phyloP scores from a whole-genome alignment of 1,140 invertebrate species.

The Bradynema listronoti region DNA sequence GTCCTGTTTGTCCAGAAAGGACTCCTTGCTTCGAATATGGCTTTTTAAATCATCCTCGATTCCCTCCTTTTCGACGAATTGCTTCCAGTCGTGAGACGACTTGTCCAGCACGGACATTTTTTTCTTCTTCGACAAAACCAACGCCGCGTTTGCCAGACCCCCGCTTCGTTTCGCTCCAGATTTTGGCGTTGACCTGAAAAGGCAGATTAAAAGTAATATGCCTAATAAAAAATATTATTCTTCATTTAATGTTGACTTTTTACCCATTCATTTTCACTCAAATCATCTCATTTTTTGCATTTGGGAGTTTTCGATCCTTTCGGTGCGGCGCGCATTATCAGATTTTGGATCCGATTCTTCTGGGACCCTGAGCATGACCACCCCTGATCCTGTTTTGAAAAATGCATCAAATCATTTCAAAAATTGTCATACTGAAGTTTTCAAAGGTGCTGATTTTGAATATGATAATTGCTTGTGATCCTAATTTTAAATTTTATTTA shows the following conservation, averaged over 20 bases:
- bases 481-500: too few relatives aligned
- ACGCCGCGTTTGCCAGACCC: neutral
- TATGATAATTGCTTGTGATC: too few relatives aligned
- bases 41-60: conserved; percentile 28
- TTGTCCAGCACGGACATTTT: conserved; percentile 34
- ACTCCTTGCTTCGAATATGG: conserved; percentile 35
- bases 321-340: too few relatives aligned
- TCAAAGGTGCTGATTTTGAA: too few relatives aligned
- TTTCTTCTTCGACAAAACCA: conserved; percentile 18
- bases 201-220: neutral
- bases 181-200: neutral
- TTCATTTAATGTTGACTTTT: neutral
- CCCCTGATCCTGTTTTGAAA: too few relatives aligned
- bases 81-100: conserved; percentile 31
- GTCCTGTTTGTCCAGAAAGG: conserved; percentile 39
- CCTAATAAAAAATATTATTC: neutral
- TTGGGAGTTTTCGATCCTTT: too few relatives aligned
- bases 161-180: conserved; percentile 8
- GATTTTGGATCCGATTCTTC: too few relatives aligned
- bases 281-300: too few relatives aligned
- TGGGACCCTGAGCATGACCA: too few relatives aligned
- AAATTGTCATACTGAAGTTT: too few relatives aligned
- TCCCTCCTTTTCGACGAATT: conserved; percentile 37
- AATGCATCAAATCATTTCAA: too few relatives aligned
- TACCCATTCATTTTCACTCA: too few relatives aligned